phyloP scores from a whole-genome alignment of 23 tunicate species.

The Phallusia fumigata region DNA sequence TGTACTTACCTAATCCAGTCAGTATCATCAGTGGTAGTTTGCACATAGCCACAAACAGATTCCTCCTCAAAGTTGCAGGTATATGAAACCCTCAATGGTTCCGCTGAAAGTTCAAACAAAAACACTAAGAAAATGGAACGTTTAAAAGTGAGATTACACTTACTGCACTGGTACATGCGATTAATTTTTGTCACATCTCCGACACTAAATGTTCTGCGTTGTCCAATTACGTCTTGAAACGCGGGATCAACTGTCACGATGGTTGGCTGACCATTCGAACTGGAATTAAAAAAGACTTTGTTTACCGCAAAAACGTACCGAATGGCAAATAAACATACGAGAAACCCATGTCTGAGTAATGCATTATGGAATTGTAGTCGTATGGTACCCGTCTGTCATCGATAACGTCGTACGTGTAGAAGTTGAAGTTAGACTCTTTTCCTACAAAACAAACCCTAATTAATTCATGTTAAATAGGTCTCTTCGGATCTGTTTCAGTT shows the following conservation, averaged over 20 bases:
- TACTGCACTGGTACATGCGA: conserved; percentile 86
- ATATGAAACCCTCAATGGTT: conserved; percentile 63
- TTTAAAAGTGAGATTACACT: too few relatives aligned
- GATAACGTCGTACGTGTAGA: conserved; percentile 48
- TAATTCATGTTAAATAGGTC: too few relatives aligned
- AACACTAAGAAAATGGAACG: neutral
- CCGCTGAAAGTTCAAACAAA: conserved; percentile 40
- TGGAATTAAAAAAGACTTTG: too few relatives aligned
- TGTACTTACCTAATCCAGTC: conserved; percentile 42
- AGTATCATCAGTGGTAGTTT: conserved; percentile 40
- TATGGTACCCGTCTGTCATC: conserved; percentile 82
- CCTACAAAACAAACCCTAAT: conserved; percentile 15
- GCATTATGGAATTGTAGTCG: conserved; percentile 95
- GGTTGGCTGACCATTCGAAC: conserved; percentile 73
- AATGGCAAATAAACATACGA: conserved; percentile 35
- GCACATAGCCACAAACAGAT: conserved; percentile 75
- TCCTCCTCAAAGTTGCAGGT: conserved; percentile 76
- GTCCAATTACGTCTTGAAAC: conserved; percentile 93
- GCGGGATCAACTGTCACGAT: conserved; percentile 88
- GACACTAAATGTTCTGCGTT: conserved; percentile 78
- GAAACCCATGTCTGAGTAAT: conserved; percentile 81
- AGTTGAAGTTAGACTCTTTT: conserved; percentile 68
- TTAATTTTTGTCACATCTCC: conserved; percentile 77
- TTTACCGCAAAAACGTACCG: neutral
- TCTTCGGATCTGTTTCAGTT: too few relatives aligned